phyloP scores from a whole-genome alignment of 2,797 vertebrate genomes.

The Danio albolineatus region DNA sequence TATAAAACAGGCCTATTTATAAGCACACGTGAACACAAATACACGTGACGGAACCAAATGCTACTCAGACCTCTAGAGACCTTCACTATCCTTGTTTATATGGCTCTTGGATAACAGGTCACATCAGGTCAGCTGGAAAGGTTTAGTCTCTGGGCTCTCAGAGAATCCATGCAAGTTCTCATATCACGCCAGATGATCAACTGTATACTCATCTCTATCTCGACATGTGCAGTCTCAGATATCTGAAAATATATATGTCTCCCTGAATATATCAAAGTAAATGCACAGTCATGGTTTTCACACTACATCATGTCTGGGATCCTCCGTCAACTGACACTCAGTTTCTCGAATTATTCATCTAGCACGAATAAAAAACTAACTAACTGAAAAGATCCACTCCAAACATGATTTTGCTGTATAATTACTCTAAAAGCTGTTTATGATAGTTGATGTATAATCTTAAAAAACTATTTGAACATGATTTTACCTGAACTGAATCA shows the following conservation, averaged over 20 bases:
- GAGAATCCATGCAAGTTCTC: constrained; percentile 17
- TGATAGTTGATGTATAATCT: background rate
- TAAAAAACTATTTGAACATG: background rate
- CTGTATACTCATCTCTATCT: background rate
- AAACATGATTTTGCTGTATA: background rate
- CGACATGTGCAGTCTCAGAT: background rate
- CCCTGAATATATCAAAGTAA: background rate
- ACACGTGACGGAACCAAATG: background rate
- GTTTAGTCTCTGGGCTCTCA: background rate
- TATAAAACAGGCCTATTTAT: constrained; percentile 1
- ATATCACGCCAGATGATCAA: background rate
- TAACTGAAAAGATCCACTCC: background rate
- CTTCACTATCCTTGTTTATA: background rate
- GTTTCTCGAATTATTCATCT: background rate
- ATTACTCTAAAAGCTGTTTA: background rate
- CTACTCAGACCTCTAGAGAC: background rate
- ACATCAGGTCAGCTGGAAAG: constrained; percentile 19
- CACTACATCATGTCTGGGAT: background rate
- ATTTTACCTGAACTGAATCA: background rate
- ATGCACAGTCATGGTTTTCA: background rate
- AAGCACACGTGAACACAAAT: background rate
- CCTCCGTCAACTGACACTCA: background rate
- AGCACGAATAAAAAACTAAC: background rate
- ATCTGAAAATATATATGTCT: background rate
- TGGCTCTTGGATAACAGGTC: constrained; percentile 3